These are phyloP conservation scores for Drosophila nasuta DNA, from an alignment of 1,140 invertebrate species.

Conservation along the genomic window DNA sequence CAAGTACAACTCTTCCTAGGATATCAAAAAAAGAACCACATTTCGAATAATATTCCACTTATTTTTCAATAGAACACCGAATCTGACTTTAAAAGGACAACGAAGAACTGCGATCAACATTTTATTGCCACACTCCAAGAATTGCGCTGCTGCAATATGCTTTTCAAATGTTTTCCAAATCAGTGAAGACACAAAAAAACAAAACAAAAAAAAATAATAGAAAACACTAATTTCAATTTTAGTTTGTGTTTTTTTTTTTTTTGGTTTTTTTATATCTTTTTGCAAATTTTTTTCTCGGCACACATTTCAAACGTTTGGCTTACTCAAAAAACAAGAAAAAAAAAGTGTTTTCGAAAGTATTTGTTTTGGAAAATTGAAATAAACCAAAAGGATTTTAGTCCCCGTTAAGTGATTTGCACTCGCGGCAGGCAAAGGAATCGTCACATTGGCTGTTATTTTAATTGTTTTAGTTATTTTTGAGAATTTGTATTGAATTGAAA, in stretches of 20 bases:
- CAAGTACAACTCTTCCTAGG: too few species aligned
- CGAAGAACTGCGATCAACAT: not conserved
- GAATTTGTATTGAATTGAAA: constrained; percentile 1
- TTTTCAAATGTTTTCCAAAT: not conserved
- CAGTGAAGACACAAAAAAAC: constrained; percentile 13
- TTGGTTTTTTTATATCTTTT: not conserved
- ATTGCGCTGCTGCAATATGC: constrained; percentile 14
- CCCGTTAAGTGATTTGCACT: constrained; percentile 34
- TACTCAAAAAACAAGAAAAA: constrained; percentile 47
- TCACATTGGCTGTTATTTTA: not conserved
- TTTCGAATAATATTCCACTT: too few species aligned
- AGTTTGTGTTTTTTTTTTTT: not conserved
- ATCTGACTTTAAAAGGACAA: not conserved
- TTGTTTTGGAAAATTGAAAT: not conserved
- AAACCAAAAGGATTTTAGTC: not conserved
- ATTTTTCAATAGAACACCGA: not conserved
- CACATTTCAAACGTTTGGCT: constrained; percentile 19
- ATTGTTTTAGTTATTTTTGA: too few species aligned
- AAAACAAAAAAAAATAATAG: constrained; percentile 13
- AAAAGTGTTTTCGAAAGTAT: constrained; percentile 20
- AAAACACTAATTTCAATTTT: constrained; percentile 30
- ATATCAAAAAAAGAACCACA: not conserved
- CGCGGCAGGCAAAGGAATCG: constrained; percentile 28
- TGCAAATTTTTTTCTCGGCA: not conserved
- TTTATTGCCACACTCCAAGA: constrained; percentile 25